Evolutionary conservation across 2,113 vertebrate species (phyloP).

Genomic region (Elaphurus davidianus): DNA sequence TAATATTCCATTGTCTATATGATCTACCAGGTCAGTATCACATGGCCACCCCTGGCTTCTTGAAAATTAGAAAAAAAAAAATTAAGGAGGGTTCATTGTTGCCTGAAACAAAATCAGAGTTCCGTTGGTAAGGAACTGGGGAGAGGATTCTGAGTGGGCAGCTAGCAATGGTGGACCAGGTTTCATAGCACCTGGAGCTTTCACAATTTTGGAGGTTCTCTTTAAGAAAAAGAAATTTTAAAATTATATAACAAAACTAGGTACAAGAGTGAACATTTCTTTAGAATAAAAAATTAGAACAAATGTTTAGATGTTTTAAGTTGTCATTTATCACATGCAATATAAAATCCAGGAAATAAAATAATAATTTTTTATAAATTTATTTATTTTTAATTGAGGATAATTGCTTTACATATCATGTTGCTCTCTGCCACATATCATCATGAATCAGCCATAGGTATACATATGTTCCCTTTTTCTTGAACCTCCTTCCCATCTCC

Average conservation of each 20-base stretch:
- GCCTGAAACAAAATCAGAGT: background rate
- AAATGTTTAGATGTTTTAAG: background rate
- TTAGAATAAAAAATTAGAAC: background rate
- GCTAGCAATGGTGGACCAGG: too few species aligned
- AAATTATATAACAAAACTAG: background rate
- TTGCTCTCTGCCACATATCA: background rate
- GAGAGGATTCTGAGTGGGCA: background rate
- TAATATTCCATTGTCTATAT: background rate
- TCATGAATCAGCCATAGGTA: background rate
- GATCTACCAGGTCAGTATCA: background rate
- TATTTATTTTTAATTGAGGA: background rate
- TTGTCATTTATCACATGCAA: background rate
- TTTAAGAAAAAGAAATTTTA: background rate
- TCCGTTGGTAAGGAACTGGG: background rate
- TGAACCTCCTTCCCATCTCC: background rate
- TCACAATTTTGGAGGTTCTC: too few species aligned
- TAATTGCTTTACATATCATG: background rate
- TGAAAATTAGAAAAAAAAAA: background rate
- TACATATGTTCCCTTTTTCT: background rate
- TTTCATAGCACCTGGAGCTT: background rate
- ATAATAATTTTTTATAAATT: background rate
- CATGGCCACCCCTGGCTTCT: background rate
- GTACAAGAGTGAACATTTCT: background rate
- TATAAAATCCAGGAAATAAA: background rate
- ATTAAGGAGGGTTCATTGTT: background rate